A percentile compares a stretch with the other conserved stretches of the same genome.
Conservation (phyloP, 2,113 vertebrate species). For the Chloroceryle aenea region DNA sequence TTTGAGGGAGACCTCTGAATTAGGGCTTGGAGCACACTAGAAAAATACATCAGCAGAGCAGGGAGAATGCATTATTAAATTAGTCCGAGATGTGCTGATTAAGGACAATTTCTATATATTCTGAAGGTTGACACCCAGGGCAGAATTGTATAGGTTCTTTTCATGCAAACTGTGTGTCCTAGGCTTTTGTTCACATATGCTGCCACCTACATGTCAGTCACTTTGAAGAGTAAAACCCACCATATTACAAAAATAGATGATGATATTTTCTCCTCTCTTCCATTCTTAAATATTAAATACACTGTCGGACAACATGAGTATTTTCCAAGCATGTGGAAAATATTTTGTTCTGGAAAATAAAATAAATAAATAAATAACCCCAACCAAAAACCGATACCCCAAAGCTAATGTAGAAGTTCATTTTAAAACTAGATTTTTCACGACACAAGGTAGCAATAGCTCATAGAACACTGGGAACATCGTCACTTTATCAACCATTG, state of each 20-base stretch:
- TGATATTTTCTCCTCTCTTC: neutral
- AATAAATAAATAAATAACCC: too few species aligned
- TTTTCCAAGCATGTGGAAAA: neutral
- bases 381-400: too few species aligned
- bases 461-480: neutral
- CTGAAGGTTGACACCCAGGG: neutral
- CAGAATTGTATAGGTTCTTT: neutral
- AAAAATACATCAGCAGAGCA: neutral
- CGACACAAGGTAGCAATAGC: neutral
- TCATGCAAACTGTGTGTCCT: neutral
- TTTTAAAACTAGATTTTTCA: neutral
- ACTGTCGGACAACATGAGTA: neutral
- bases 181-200: neutral
- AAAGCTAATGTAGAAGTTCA: neutral
- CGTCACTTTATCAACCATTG: constrained; percentile 1
- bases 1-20: neutral
- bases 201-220: neutral
- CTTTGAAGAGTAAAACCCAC: neutral
- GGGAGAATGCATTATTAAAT: neutral
- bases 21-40: neutral
- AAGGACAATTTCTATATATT: neutral
- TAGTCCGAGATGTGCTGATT: neutral
- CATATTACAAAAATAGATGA: neutral
- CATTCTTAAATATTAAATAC: neutral
- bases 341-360: too few species aligned